phyloP scores from a whole-genome alignment of 2,888 invertebrate species.

The Tenthredo mesomela region DNA sequence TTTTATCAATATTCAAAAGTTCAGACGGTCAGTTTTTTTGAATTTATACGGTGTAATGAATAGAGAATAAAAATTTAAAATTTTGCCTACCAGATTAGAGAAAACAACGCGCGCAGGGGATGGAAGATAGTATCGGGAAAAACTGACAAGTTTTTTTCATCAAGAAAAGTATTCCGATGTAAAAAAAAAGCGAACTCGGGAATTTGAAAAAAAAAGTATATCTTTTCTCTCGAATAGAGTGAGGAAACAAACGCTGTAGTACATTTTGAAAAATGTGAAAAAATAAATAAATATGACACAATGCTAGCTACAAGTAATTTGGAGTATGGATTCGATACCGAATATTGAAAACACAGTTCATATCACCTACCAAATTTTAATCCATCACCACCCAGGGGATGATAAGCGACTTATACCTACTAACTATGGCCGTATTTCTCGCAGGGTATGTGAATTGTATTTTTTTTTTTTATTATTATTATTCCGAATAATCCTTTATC shows the following conservation, averaged over 20 bases:
- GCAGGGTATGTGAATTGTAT: conserved; percentile 19
- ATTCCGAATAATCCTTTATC: neutral
- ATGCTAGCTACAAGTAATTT: neutral
- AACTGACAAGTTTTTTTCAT: neutral
- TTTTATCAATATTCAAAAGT: neutral
- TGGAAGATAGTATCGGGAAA: neutral
- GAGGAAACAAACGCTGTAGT: neutral
- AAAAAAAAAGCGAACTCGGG: neutral
- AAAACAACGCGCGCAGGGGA: neutral
- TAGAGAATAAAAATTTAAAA: too few species aligned
- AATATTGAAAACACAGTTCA: neutral
- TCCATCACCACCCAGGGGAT: conserved; percentile 7
- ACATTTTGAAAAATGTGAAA: neutral
- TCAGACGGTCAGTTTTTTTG: neutral
- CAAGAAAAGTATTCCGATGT: neutral
- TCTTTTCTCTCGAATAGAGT: neutral
- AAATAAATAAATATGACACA: neutral
- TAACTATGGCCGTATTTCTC: neutral
- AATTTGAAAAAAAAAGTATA: neutral
- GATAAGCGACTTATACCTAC: neutral
- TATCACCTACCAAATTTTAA: conserved; percentile 19
- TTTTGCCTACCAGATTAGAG: too few species aligned
- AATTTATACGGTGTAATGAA: neutral
- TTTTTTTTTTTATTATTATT: neutral
- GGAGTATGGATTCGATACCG: neutral